Conservation (phyloP, 1,140 invertebrate genomes). For the Penaeus chinensis region DNA sequence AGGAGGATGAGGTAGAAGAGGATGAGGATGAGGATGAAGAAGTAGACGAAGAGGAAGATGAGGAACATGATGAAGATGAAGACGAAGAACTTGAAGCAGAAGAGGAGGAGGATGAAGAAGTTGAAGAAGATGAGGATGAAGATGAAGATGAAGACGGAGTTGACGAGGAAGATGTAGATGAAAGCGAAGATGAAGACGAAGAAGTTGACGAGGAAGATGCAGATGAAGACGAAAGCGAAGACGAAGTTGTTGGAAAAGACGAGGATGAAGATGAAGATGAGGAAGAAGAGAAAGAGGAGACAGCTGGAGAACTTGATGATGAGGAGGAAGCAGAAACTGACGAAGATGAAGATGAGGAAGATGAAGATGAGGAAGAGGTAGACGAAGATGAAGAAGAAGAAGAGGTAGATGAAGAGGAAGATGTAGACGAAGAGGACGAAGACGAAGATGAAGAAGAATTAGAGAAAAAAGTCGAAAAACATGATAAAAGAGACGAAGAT, state of each 20-base stretch:
- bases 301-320: neutral
- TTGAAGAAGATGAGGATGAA: neutral
- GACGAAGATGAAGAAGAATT: conserved; percentile 23
- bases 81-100: neutral
- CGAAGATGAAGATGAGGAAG: neutral
- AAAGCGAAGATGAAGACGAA: neutral
- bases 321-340: neutral
- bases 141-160: neutral
- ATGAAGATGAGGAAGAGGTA: neutral
- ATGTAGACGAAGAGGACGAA: neutral
- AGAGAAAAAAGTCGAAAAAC: neutral
- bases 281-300: neutral
- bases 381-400: neutral
- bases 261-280: neutral
- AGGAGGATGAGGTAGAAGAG: too few relatives aligned
- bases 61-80: too few relatives aligned
- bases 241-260: neutral
- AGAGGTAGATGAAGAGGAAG: neutral
- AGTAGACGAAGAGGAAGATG: too few relatives aligned
- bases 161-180: neutral
- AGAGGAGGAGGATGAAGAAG: neutral
- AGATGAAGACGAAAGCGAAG: neutral
- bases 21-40: too few relatives aligned
- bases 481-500: neutral
- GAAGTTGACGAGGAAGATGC: neutral